Evolutionary conservation across 2,888 invertebrate genomes (phyloP), one percentile per base, ranked within the genome.

Genomic region (Drosophila borborema): DNA sequence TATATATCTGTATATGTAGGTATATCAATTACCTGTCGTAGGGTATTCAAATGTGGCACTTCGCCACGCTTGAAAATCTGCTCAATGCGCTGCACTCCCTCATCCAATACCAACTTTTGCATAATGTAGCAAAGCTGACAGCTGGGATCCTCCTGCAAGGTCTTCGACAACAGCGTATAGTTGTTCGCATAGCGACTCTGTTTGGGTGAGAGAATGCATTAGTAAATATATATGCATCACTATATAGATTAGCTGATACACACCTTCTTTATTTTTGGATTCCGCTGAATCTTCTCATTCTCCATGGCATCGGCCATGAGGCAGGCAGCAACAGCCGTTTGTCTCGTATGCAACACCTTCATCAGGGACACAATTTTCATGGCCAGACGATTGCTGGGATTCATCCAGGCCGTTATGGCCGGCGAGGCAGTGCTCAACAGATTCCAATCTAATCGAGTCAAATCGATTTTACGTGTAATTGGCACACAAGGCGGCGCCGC

Each of bases 371-470:
- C 96, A 55, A 97, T 96, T 80, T 97, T 95, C 72, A 97, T 97
- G 55, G 98, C 97, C 71, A 99, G 95, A 20, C 98, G 95, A 94
- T 98, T 98, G 92, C 97, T 96, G 0, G 99, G 98, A 94, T 98
- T 98, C 96, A 99, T 96, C 99, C 99, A 99, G 1, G 99, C 98
- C 91, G 98, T 98, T 84, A 99, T 99, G 0, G 98, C 98, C 0
- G 99, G 99, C 0, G 98, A 98, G 8, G 98, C 98, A 3, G 99
- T 99, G 91, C 98, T 98, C 61, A 99, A 93, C 64, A 99, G 94
- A 94, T 99, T 99, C 99, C 99, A 99, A 93, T 99, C 99, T 86
- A 98, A 94, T 85, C 98, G 96, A 0, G 98, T 98, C 89, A 97
- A 98, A 92, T 99, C 98, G 82, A 99, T 98, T 94, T 98, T 98